Percentiles rank a stretch among this genome's conserved stretches.
phyloP scores from a whole-genome alignment of 2,797 vertebrate genomes.

The Rhinoraja longicauda region DNA sequence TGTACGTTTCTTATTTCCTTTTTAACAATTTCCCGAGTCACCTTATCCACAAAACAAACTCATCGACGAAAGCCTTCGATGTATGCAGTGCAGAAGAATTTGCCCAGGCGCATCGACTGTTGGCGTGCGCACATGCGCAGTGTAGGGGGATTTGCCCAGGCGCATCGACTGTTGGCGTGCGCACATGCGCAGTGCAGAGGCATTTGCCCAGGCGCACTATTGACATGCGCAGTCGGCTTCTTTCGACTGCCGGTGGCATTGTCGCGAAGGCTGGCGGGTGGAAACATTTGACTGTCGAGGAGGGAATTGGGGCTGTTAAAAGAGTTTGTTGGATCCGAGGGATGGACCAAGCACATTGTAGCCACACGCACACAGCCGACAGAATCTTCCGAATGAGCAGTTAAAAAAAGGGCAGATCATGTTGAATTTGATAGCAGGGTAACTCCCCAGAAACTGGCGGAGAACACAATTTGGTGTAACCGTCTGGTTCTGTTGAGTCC shows the following conservation, averaged over 20 bases:
- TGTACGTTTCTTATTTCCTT: too few relatives aligned
- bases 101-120: background rate
- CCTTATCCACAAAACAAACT: too few relatives aligned
- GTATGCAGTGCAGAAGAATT: too few relatives aligned
- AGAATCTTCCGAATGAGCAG: background rate
- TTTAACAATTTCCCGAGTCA: too few relatives aligned
- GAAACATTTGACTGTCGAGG: background rate
- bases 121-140: background rate
- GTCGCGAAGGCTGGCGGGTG: background rate
- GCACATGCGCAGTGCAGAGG: background rate
- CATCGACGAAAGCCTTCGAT: too few relatives aligned
- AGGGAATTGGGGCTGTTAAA: background rate
- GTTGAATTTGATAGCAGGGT: background rate
- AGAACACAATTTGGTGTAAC: too few relatives aligned
- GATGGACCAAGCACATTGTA: background rate
- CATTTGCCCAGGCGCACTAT: background rate
- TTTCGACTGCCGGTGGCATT: background rate
- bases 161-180: background rate
- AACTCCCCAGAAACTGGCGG: conserved; percentile 1
- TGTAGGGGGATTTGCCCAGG: background rate
- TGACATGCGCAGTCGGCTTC: background rate
- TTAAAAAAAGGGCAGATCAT: background rate
- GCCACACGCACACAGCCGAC: background rate
- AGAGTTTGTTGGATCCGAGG: too few relatives aligned
- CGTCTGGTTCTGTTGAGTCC: conserved; percentile 38